Evolutionary conservation across 2,113 vertebrate species (phyloP).

Genomic region (Heptranchias perlo): DNA sequence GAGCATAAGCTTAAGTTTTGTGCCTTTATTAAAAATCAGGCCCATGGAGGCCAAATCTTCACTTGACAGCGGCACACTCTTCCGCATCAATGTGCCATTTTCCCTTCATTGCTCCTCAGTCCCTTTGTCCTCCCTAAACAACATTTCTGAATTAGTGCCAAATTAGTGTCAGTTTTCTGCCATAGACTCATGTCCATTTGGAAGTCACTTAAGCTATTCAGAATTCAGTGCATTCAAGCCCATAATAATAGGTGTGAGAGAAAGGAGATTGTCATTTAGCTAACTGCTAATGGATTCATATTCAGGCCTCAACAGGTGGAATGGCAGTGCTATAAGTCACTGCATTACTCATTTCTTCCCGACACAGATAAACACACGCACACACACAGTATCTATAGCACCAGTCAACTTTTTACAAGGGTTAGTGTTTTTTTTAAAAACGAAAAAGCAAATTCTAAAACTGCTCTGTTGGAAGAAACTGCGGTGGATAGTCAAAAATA

Average conservation of each 20-base stretch:
- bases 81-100: neutral
- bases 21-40: neutral
- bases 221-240: neutral
- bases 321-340: neutral
- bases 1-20: neutral
- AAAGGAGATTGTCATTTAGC: neutral
- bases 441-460: no score
- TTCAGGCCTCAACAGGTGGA: neutral
- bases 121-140: neutral
- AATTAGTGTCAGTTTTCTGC: neutral
- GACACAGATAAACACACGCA: no score
- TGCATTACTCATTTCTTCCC: neutral
- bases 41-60: neutral
- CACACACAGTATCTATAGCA: no score
- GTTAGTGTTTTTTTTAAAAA: no score
- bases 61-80: neutral
- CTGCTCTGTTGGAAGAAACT: no score
- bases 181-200: neutral
- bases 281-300: neutral
- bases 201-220: neutral
- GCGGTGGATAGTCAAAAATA: no score
- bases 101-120: neutral
- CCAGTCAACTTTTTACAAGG: no score
- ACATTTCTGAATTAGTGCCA: neutral
- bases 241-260: neutral